A percentile compares a stretch with the other conserved stretches of the same genome.
phyloP scores from a whole-genome alignment of 1,140 invertebrate genomes.

The Heliconius hewitsoni region DNA sequence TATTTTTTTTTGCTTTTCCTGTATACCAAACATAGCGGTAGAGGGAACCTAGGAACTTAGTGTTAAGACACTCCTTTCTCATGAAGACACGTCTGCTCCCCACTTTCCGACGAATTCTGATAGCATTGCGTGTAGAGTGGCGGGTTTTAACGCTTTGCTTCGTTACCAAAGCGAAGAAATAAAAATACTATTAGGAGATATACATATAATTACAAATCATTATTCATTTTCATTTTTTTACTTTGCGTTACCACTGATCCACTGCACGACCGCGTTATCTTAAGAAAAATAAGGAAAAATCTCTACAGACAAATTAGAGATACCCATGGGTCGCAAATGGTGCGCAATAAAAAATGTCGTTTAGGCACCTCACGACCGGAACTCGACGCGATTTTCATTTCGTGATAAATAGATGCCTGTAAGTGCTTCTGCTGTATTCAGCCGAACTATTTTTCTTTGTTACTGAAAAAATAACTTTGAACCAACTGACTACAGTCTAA shows the following conservation, averaged over 20 bases:
- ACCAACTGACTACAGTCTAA: constrained; percentile 30
- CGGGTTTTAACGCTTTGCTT: neutral
- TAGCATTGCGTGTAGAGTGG: neutral
- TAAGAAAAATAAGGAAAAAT: neutral
- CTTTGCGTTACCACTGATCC: neutral
- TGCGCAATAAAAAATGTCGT: constrained; percentile 47
- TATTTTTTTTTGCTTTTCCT: neutral
- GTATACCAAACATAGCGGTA: neutral
- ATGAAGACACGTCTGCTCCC: too few species aligned
- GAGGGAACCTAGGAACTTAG: too few species aligned
- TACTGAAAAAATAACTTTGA: constrained; percentile 30
- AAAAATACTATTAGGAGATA: neutral
- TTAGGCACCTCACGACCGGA: constrained; percentile 49
- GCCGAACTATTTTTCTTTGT: constrained; percentile 12
- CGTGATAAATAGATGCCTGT: constrained; percentile 60
- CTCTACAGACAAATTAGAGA: constrained; percentile 19
- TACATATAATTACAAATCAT: too few species aligned
- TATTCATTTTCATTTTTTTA: too few species aligned
- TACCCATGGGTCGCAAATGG: constrained; percentile 39
- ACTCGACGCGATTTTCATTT: constrained; percentile 56
- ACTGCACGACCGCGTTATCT: neutral
- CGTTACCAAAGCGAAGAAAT: neutral
- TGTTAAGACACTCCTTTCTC: too few species aligned
- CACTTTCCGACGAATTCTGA: too few species aligned
- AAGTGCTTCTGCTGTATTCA: constrained; percentile 41